phyloP scores from a whole-genome alignment of 2,113 vertebrate genomes.

The Oceanites oceanicus region DNA sequence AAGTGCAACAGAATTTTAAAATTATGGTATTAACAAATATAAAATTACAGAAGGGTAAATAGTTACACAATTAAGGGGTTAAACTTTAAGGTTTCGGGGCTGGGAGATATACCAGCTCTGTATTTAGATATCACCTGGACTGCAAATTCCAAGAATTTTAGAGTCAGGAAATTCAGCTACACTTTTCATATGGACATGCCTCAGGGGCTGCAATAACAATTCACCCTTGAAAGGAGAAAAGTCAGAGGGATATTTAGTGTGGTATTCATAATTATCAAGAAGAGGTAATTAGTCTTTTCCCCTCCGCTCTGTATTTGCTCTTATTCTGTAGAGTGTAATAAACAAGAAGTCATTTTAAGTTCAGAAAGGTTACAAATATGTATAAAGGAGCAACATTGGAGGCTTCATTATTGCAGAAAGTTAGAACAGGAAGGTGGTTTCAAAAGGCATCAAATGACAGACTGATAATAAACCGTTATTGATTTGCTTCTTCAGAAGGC shows the following conservation, averaged over 20 bases:
- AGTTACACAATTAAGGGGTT: background rate
- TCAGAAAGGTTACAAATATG: background rate
- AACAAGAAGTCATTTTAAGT: background rate
- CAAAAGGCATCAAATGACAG: background rate
- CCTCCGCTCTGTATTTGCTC: background rate
- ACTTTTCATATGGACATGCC: background rate
- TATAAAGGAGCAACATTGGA: background rate
- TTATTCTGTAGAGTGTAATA: background rate
- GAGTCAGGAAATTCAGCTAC: background rate
- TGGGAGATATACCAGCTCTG: background rate
- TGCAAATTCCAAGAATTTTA: background rate
- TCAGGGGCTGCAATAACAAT: background rate
- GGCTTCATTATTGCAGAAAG: background rate
- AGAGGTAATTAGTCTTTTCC: background rate
- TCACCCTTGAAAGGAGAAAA: background rate
- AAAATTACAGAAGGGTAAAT: background rate
- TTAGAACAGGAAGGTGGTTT: background rate
- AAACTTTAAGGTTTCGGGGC: background rate
- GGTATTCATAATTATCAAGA: background rate
- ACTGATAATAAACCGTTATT: background rate
- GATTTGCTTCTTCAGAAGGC: background rate
- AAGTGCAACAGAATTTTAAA: background rate
- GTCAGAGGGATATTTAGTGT: background rate
- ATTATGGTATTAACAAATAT: background rate
- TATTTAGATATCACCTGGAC: background rate